These are phyloP conservation scores for Caenorhabditis drosophilae DNA, from an alignment of 2,888 invertebrate species.

Conservation along the genomic window DNA sequence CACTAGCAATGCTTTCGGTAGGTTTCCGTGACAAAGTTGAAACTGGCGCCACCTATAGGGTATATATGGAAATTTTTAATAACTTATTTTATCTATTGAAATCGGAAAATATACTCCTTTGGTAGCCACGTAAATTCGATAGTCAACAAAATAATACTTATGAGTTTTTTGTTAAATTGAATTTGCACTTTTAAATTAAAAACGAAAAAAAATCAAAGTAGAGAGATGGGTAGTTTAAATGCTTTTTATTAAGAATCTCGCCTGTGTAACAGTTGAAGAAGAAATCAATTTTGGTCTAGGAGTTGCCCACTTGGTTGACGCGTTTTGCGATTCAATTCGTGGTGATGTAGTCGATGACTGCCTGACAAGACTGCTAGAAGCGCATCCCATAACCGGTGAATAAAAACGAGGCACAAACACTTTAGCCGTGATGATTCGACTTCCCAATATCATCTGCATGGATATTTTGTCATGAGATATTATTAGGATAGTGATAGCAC, in stretches of 20 bases:
- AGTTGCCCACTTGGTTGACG: background rate
- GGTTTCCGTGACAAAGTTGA: background rate
- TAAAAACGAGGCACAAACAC: background rate
- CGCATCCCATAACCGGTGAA: slow-evolving; percentile 3
- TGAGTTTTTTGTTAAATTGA: background rate
- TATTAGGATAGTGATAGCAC: no score
- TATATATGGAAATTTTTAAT: no score
- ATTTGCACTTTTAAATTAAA: background rate
- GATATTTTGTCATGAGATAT: slow-evolving; percentile 7
- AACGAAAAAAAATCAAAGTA: no score
- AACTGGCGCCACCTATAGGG: slow-evolving; percentile 3
- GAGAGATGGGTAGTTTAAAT: no score
- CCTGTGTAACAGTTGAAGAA: slow-evolving; percentile 2
- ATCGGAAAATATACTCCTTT: no score
- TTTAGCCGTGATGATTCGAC: background rate
- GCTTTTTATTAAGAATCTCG: no score
- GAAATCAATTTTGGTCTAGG: background rate
- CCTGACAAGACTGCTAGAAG: background rate
- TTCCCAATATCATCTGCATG: slow-evolving; percentile 2
- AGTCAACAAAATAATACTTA: slow-evolving; percentile 1
- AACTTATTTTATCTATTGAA: no score
- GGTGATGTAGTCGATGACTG: background rate
- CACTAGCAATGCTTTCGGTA: background rate
- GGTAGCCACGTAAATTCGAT: no score
- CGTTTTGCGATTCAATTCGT: background rate